Evolutionary conservation across 1,140 invertebrate species (phyloP), one percentile per base, ranked within the genome.

Genomic region (Maniola jurtina): DNA sequence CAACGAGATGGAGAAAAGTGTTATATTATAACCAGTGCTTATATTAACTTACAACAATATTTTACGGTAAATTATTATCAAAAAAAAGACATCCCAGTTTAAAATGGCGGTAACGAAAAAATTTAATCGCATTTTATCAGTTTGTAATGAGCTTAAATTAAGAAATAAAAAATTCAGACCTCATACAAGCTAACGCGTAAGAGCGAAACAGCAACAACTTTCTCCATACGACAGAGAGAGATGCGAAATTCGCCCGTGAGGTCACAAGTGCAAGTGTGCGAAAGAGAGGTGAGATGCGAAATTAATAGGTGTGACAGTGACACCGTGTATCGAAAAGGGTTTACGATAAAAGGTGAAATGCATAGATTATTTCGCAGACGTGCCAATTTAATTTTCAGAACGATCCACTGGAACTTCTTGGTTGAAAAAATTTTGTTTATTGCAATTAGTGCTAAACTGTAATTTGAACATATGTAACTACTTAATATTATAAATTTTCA

Each of bases 271-370:
- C 63, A 70, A 66, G 35, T 61, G 73, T 64, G 74, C 48, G 62
- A 66, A 48, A 38, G 68, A 59, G 68, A 71, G 13, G 48, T 50
- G 33, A n/a, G 40, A 70, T 61, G 62, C 55, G 45, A 64, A 68
- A 75, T 68, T 40, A 34, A 50, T 55, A 63, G 13, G 63, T 61
- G 48, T 35, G 57, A 74, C 52, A 50, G 61, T 25, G 64, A 64
- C 33, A 35, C 13, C 52, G 47, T 59, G 66, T 70, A 68, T 73
- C 63, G 47, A 68, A 74, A 72, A 72, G 61, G 58, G 55, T 60
- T 63, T 57, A 63, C 60, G 60, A 63, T 71, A 69, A 71, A 72
- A 75, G 73, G 67, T 68, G 70, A 76, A 79, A 71, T 77, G 64
- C 62, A 78, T 63, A 77, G 77, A 77, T 33, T 76, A 70, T 38